Evolutionary conservation across 2,888 invertebrate species (phyloP), one percentile per base, ranked within the genome.

Genomic region (Phyllotreta cruciferae): DNA sequence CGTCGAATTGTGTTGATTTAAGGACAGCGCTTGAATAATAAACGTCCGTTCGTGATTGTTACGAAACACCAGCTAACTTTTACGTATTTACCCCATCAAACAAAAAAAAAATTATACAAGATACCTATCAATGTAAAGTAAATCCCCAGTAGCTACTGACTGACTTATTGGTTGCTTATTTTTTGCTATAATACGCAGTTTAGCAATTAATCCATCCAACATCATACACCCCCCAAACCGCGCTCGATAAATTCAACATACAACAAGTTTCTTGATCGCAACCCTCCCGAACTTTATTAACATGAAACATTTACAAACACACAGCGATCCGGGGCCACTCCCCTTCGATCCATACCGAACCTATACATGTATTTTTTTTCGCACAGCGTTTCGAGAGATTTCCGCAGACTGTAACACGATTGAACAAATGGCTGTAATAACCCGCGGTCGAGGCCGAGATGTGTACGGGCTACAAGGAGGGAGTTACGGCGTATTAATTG

Each of bases 401-500:
- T 52, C 11, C 34, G 13, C 52, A 37, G 7, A 13, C 4, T 11
- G n/a, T 11, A 42, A 42, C 24, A 38, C 47, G 53, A 63, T 62
- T 62, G 54, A 64, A 66, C 62, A 66, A 69, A 69, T 56, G 66
- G 56, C 62, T 39, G 64, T 62, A 65, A 66, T 70, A 65, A 65
- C 63, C 62, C 24, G 70, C 61, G 66, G 69, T 69, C 53, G 67
- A 63, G 63, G 58, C 47, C 50, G 56, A 62, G 63, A 60, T 61
- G 66, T 69, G 44, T 13, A 64, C n/a, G n/a, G n/a, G 60, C 24
- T 24, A 53, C 64, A 64, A 66, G 73, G 72, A 68, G 66, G 66
- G 62, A 61, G 69, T 74, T 74, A 73, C 71, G 76, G 76, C 73
- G 74, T 71, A 73, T 75, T 81, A 80, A 81, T 80, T 81, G 81